Evolutionary conservation across 2,888 invertebrate species (phyloP), one percentile per base, ranked within the genome.

Genomic region (Pharmacophagus antenor): DNA sequence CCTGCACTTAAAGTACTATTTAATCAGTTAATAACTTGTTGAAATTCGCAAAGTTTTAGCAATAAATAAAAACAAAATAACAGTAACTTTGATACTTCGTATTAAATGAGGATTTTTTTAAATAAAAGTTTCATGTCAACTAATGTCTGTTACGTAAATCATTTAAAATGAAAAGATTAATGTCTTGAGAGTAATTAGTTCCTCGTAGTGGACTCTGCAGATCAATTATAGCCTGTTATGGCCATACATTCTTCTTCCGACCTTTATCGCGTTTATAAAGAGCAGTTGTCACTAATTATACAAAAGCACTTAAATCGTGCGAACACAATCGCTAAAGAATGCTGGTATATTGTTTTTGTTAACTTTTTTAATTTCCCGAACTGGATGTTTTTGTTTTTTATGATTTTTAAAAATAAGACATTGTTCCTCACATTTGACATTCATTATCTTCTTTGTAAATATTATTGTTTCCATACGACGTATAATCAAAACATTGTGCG

Each of bases 201-300:
- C 42, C 17, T n/a, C 6, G 42, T 42, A 42, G 17, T 7, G n/a
- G 17, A 17, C 17, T 42, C n/a, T 2, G 42, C 7, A 1, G n/a
- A 17, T 50, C 31, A 31, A 20, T 25, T 50, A 27, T 18, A 20
- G 12, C 31, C 20, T 25, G 6, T 31, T 31, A 31, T 48, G 12
- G 48, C 25, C 23, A 48, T 48, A 25, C 23, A 17, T 50, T 37
- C 2, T 51, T 37, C 23, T 17, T 8, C 20, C 21, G 20, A 21
- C 21, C 15, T 37, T 51, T 37, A 21, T 31, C 27, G 10, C 18
- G 6, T 15, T 25, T 12, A 51, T 51, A 37, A 37, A 37, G 37
- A 51, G 51, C 21, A 51, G 37, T 51, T 37, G 51, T 18, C 21
- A 37, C 49, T 12, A 18, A 31, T 18, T 18, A n/a, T 20, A 51